Evolutionary conservation across 2,113 vertebrate species (phyloP), one percentile per base, ranked within the genome.

Genomic region (Arvicanthis niloticus): DNA sequence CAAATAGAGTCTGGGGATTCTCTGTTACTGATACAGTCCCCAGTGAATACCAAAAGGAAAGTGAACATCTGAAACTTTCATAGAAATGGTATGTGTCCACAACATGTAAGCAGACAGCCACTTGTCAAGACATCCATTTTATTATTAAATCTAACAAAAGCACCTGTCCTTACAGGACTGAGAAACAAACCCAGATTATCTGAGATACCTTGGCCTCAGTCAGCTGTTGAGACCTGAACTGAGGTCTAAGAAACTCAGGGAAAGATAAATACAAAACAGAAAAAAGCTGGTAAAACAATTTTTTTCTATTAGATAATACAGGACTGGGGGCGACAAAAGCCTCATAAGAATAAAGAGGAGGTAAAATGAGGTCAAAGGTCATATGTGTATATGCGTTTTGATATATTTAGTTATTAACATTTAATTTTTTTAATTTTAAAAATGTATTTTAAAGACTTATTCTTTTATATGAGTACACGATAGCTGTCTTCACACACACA

Each of bases 131-230:
- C 62, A 72, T 48, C 17, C 6, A 62, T 70, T 78, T 88, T 62
- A 31, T 40, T 70, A 77, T 15, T 48, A 91, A 81, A 89, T 37
- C 88, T 90, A 34, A 62, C 37, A 89, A 76, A 92, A 91, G 1
- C 19, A 26, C 81, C 26, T 42, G 3, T 72, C 40, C 29, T 89
- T 51, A 11, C 87, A 37, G 31, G 40, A 5, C 42, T 67, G n/a
- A 31, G 6, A 40, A 53, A 70, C 40, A 48, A 15, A n/a, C 11
- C 29, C 19, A 70, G 19, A 86, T 86, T 42, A 67, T 62, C 19
- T 62, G 51, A 81, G 34, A 26, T 34, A 16, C 13, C 67, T 8
- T 19, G 58, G 37, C 34, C 10, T 26, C 22, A 65, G 40, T 12
- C 9, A 60, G 5, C 12, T 13, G 11, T 7, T 58, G 75, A 80